Evolutionary conservation across 2,113 vertebrate species (phyloP).

Genomic region (Larimichthys crocea): DNA sequence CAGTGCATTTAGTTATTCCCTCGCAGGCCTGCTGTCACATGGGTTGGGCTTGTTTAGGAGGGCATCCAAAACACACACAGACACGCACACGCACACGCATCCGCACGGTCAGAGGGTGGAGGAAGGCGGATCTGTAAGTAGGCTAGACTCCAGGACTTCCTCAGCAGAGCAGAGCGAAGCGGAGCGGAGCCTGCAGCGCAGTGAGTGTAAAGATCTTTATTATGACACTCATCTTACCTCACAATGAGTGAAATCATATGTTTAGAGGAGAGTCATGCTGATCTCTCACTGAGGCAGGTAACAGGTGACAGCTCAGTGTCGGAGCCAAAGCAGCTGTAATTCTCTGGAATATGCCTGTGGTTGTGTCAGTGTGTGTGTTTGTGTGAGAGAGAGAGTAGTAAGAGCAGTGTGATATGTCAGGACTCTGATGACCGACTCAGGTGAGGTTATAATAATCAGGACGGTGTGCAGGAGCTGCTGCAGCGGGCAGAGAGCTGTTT

Average conservation of each 20-base stretch:
- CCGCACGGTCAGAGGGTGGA: constrained; percentile 2
- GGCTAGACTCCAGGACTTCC: constrained; percentile 46
- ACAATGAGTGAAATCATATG: not conserved
- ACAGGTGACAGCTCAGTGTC: constrained; percentile 25
- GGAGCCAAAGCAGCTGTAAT: not conserved
- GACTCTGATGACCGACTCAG: not conserved
- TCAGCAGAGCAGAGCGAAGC: constrained; percentile 15
- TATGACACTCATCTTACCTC: too few species aligned
- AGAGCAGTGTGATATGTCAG: not conserved
- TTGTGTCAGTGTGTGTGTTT: not conserved
- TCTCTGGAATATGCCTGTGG: not conserved
- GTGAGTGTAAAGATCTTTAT: constrained; percentile 43
- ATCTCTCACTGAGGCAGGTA: not conserved
- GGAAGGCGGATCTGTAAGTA: constrained; percentile 54
- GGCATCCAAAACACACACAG: constrained; percentile 42
- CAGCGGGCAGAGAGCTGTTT: not conserved
- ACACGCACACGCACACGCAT: not conserved
- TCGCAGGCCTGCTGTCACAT: constrained; percentile 19
- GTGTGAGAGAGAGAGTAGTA: too few species aligned
- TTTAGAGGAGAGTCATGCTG: not conserved
- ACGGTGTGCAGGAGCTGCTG: not conserved
- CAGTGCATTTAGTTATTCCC: not conserved
- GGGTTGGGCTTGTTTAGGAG: constrained; percentile 27
- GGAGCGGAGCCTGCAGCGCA: constrained; percentile 17
- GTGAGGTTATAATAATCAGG: not conserved